Percentiles rank a stretch among this genome's conserved stretches.
phyloP scores from a whole-genome alignment of 2,797 vertebrate genomes.

The Hirundo rustica region DNA sequence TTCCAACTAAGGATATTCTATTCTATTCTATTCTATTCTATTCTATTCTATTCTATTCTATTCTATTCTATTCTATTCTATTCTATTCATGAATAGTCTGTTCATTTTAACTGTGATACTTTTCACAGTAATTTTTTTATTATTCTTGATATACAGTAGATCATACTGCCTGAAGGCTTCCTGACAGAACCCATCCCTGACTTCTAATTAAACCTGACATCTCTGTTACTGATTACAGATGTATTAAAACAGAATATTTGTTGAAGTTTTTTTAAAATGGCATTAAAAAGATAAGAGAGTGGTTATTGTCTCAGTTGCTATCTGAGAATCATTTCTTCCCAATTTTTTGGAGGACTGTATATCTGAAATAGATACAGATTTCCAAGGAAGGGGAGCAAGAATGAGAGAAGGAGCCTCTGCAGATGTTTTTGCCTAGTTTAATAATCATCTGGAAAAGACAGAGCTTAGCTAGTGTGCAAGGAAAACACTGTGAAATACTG shows the following conservation, averaged over 20 bases:
- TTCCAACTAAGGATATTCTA: background rate
- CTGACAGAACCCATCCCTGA: background rate
- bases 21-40: background rate
- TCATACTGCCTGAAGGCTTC: background rate
- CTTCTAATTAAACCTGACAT: background rate
- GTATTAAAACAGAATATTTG: background rate
- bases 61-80: background rate
- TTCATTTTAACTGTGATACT: background rate
- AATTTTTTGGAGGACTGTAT: background rate
- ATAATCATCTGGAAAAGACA: background rate
- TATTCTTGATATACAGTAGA: background rate
- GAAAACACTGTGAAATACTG: background rate
- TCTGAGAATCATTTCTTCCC: background rate
- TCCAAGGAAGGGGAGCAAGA: background rate
- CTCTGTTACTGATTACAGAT: background rate
- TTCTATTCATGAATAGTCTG: background rate
- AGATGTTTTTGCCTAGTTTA: constrained; percentile 16
- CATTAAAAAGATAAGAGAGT: background rate
- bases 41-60: background rate
- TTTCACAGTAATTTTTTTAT: background rate
- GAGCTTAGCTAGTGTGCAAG: background rate
- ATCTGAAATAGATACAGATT: background rate
- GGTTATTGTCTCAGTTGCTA: background rate
- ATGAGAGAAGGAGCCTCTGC: background rate
- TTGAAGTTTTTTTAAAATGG: background rate